Conservation (phyloP, 2,888 invertebrate species). For the Terebella lapidaria region DNA sequence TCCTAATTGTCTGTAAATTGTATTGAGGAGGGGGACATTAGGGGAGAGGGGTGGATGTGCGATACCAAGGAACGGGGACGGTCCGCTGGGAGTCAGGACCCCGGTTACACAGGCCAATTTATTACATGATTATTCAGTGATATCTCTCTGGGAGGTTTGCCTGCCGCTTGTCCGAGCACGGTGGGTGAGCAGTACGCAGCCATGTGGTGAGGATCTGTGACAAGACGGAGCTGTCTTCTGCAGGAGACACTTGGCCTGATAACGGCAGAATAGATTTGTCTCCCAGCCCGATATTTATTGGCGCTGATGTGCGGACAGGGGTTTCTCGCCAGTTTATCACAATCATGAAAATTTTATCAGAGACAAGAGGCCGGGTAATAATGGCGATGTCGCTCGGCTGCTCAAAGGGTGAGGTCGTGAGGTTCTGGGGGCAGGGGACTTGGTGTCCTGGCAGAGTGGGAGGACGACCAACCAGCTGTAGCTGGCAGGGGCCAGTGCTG, state of each 20-base stretch:
- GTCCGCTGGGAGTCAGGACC: neutral
- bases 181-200: neutral
- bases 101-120: neutral
- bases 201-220: neutral
- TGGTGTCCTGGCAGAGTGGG: too few species aligned
- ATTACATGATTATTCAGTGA: constrained; percentile 1
- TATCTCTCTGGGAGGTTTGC: neutral
- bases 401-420: constrained; percentile 1
- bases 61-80: too few species aligned
- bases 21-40: neutral
- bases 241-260: neutral
- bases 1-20: constrained; percentile 4
- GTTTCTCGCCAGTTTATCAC: constrained; percentile 1
- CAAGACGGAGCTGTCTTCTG: neutral
- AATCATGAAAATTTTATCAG: neutral
- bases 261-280: constrained; percentile 4
- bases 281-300: neutral
- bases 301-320: neutral
- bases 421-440: neutral
- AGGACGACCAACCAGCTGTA: too few species aligned
- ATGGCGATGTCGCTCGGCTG: neutral
- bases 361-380: neutral
- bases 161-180: neutral
- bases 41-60: neutral
- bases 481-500: too few species aligned